Evolutionary conservation across 2,113 vertebrate genomes (phyloP), one percentile per base, ranked within the genome.

Genomic region (Heteronetta atricapilla): DNA sequence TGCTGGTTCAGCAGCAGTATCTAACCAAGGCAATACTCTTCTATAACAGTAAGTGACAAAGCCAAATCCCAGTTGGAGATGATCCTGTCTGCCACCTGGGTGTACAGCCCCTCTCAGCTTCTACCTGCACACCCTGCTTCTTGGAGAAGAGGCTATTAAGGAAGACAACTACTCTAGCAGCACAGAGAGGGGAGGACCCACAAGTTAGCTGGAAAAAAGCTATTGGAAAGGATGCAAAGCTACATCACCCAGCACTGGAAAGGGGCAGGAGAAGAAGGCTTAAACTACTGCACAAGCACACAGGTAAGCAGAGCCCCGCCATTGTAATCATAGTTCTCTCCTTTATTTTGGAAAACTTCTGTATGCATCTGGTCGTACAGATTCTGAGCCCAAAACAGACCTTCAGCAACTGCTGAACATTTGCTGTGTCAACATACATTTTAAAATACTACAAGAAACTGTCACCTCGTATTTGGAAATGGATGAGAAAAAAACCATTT

Each of bases 401-500:
- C 25, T 42, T 67, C 34, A 29, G 0, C 42, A 48, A 23, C 0
- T 78, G 26, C 33, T 60, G 22, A 78, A 64, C 36, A 28, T 21
- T 31, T 50, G 33, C 10, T 69, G 14, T 40, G 77, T 18, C 29
- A 55, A 94, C 3, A 79, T 8, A 56, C 42, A 78, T 6, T 11
- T 8, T 50, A 67, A 94, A 91, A 75, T 26, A 80, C 31, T 72
- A 16, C 38, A 48, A 40, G 38, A 81, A 91, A 93, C 2, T 21
- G 60, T 22, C 28, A 81, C 90, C 34, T 81, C n/a, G 18, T 28
- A 60, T 66, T 58, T 46, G 73, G 79, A 96, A 89, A 70, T 12
- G 77, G 11, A 38, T 10, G 22, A 72, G 38, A 93, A 95, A 52
- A 94, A 93, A 28, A 22, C 0, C 0, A 86, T 78, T 68, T 63